Evolutionary conservation across 2,797 vertebrate genomes (phyloP).

Genomic region (Onychomys torridus): DNA sequence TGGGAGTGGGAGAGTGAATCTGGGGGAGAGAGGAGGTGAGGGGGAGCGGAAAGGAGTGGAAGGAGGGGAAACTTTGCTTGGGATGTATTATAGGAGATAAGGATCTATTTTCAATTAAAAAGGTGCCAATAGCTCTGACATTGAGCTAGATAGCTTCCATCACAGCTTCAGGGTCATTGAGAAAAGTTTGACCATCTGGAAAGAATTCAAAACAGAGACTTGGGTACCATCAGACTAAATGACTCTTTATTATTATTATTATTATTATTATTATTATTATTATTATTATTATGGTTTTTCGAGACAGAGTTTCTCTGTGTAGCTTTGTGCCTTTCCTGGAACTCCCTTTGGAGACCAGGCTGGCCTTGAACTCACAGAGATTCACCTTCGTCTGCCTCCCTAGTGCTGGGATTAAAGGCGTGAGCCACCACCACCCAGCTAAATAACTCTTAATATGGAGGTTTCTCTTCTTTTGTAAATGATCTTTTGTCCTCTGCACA

Average conservation of each 20-base stretch:
- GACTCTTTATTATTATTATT: too few relatives aligned
- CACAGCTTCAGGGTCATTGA: background rate
- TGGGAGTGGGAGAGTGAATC: background rate
- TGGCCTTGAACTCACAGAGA: too few relatives aligned
- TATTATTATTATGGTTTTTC: too few relatives aligned
- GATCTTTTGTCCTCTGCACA: background rate
- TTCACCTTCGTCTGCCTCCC: too few relatives aligned
- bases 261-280: too few relatives aligned
- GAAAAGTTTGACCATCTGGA: background rate
- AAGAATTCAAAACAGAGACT: background rate
- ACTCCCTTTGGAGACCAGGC: too few relatives aligned
- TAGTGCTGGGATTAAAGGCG: too few relatives aligned
- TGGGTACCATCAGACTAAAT: conserved; percentile 35
- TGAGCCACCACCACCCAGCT: too few relatives aligned
- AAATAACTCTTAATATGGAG: background rate
- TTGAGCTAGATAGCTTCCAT: conserved; percentile 41
- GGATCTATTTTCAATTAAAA: background rate
- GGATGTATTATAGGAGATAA: background rate
- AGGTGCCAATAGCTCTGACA: background rate
- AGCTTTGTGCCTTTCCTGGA: too few relatives aligned
- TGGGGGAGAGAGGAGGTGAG: background rate
- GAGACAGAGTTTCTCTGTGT: too few relatives aligned
- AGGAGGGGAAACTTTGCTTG: background rate
- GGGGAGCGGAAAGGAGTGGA: background rate
- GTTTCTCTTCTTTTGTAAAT: background rate